phyloP scores from a whole-genome alignment of 1,140 invertebrate genomes.

The Rhopalosiphum maidis region DNA sequence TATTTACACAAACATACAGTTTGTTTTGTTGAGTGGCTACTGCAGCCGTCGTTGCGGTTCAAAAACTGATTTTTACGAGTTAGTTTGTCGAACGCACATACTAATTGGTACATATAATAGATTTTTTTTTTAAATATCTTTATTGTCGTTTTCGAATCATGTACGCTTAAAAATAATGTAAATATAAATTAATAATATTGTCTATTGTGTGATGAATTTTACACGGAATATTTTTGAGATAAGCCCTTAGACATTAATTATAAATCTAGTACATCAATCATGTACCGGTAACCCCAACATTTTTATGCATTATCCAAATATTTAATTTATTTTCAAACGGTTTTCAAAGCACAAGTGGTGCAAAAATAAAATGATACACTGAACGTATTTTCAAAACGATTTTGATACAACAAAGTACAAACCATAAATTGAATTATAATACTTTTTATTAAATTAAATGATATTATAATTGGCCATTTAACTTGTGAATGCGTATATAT shows the following conservation, averaged over 20 bases:
- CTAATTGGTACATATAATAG: neutral
- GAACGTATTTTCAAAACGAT: neutral
- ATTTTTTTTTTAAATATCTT: neutral
- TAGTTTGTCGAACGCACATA: neutral
- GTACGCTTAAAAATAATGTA: neutral
- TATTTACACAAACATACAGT: neutral
- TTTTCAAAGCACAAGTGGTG: neutral
- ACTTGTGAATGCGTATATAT: neutral
- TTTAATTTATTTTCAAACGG: neutral
- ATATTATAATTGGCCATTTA: neutral
- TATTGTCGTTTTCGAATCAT: neutral
- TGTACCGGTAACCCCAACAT: neutral
- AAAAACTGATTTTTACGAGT: neutral
- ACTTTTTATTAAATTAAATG: neutral
- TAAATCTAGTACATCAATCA: neutral
- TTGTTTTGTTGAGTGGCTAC: neutral
- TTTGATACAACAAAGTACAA: constrained; percentile 9
- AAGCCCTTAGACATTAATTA: neutral
- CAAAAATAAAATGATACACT: neutral
- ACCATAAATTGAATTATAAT: neutral
- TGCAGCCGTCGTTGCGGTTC: neutral
- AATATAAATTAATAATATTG: neutral
- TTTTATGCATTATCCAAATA: neutral
- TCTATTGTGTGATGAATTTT: neutral
- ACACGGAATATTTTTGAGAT: neutral